Base-by-base conservation (phyloP, 1,140 invertebrate species). In the Tetragnatha versicolor region DNA sequence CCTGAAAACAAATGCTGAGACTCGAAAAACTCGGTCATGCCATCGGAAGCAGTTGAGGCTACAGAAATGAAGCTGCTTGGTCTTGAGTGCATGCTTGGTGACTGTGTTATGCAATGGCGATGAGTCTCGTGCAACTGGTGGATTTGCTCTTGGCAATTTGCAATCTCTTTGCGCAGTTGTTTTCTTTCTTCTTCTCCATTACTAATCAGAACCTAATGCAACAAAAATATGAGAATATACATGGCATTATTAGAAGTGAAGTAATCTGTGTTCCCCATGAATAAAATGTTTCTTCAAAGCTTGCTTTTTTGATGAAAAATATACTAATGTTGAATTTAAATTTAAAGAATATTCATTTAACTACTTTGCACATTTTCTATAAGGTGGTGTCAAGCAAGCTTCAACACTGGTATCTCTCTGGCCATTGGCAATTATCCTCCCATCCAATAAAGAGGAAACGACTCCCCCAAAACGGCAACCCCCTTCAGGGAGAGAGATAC, bases 151-250 rank as follows among this genome's bases (percentile, higher is more conserved):
- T 91, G 88, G 61, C 89, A 90, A 82, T 88, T 88, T 78, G 91
- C 89, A 79, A 93, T 85, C 84, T 93, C 92, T 79, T 90, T 89
- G 33, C 92, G 88, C 80, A 93, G 85, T 70, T 89, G 88, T 81
- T 92, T 91, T 53, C 91, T 86, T 84, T 94, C 92, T 82, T 93
- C 91, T 83, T 94, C 92, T 80, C 89, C 87, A 80, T 91, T 89
- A 84, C 90, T 92, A 68, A 93, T 89, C 77, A 91, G 89, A 84
- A 90, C 90, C 92, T 93, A 83, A 66, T 20, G 31, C 9, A 60
- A 33, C n/a, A 81, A 66, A 69, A 65, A 47, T n/a, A 76, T n/a
- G 4, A n/a, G n/a, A n/a, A n/a, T n/a, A n/a, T n/a, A n/a, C n/a
- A n/a, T 45, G 17, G n/a, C n/a, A n/a, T n/a, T n/a, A n/a, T n/a